Evolutionary conservation across 2,888 invertebrate species (phyloP), one percentile per base, ranked within the genome.

Genomic region (Caenorhabditis uteleia): DNA sequence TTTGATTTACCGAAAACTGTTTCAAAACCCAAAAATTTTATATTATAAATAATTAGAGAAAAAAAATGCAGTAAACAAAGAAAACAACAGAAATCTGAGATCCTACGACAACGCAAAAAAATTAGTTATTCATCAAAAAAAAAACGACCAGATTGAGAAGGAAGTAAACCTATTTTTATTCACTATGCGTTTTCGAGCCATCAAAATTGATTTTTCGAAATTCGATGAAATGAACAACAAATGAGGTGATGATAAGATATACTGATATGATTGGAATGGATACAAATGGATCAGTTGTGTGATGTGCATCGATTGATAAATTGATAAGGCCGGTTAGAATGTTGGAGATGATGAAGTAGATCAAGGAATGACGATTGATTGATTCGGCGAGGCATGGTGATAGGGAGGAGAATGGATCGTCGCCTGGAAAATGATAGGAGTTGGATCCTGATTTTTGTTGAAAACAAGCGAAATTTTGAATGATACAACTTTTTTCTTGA

Each of bases 291-390:
- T 56, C 26, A 6, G 51, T 21, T 14, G 38, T n/a, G 16, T 47
- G 16, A 25, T 47, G 47, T 38, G 47, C n/a, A 26, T 36, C 26
- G n/a, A 65, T 18, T 2, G 49, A 50, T 31, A 65, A 20, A 31
- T 66, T 66, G 38, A 60, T 33, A 3, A 60, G 29, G 26, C 95
- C 95, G 0, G 95, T 95, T 16, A 91, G 82, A 27, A 94, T 70
- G 86, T 95, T 95, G 1, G 90, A 89, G 14, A 90, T 69, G 49
- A 95, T 85, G 84, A 95, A 95, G 84, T 90, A 91, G n/a, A 88
- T 82, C 27, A 95, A 85, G 1, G 91, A 92, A 38, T 73, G 60
- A 2, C 68, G 68, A 56, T 77, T 78, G 39, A 82, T 66, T 23
- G 75, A 59, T 18, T 55, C 57, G 34, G 66, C 40, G 10, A 78